Percentiles rank a stretch among this genome's conserved stretches.
phyloP scores from a whole-genome alignment of 2,888 invertebrate genomes.

The Amblyjoppa fuscipennis region DNA sequence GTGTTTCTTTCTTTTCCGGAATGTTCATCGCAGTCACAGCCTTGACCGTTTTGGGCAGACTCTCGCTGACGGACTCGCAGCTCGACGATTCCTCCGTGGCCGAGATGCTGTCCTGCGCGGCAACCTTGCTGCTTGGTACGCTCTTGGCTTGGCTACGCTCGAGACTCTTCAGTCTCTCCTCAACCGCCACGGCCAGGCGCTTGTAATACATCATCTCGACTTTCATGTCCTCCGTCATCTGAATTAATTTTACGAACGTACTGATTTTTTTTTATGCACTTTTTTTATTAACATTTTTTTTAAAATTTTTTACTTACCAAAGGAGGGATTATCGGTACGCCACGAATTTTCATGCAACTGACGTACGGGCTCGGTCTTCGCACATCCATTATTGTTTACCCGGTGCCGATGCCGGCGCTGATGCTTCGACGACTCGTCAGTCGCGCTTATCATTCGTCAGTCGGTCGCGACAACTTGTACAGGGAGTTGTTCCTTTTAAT shows the following conservation, averaged over 20 bases:
- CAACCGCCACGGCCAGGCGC: slow-evolving; percentile 89
- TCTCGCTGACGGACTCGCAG: slow-evolving; percentile 65
- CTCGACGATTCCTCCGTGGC: slow-evolving; percentile 63
- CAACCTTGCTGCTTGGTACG: background rate
- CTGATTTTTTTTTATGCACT: background rate
- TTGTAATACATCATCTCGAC: slow-evolving; percentile 90
- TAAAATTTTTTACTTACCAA: slow-evolving; percentile 87
- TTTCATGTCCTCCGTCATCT: slow-evolving; percentile 89
- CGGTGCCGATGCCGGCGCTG: background rate
- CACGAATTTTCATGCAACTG: slow-evolving; percentile 91
- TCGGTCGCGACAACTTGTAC: slow-evolving; percentile 55
- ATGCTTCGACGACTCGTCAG: background rate
- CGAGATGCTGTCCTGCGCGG: slow-evolving; percentile 20
- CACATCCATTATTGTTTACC: slow-evolving; percentile 48
- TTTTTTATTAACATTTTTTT: background rate
- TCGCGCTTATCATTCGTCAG: slow-evolving; percentile 46
- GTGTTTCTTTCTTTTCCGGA: background rate
- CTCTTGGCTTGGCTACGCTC: slow-evolving; percentile 56
- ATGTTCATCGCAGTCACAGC: background rate
- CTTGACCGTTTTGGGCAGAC: slow-evolving; percentile 12
- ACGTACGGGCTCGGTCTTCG: slow-evolving; percentile 83
- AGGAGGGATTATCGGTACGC: slow-evolving; percentile 91
- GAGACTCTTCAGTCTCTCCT: slow-evolving; percentile 86
- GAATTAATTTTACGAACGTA: slow-evolving; percentile 72
- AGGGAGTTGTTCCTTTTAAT: slow-evolving; percentile 45